These are phyloP conservation scores for Pandion haliaetus DNA, from an alignment of 2,113 vertebrate genomes.

Conservation along the genomic window DNA sequence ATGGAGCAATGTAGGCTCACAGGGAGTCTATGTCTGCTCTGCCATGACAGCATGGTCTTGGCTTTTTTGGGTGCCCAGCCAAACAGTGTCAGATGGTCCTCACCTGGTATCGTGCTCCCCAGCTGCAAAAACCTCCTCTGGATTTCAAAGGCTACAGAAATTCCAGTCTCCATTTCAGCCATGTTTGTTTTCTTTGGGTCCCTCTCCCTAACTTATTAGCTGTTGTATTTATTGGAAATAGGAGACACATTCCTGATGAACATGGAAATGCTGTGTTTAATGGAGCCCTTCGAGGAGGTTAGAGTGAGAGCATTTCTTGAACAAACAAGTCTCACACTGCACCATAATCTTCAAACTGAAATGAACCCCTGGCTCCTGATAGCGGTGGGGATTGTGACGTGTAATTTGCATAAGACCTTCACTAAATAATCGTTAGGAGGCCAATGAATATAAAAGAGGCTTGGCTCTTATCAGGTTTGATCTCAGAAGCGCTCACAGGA, in stretches of 20 bases:
- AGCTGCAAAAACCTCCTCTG: not conserved
- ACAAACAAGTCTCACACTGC: not conserved
- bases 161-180: not conserved
- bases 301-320: not conserved
- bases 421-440: not conserved
- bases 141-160: not conserved
- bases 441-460: not conserved
- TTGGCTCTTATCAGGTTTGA: not conserved
- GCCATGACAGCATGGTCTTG: not conserved
- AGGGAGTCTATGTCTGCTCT: not conserved
- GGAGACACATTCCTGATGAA: not conserved
- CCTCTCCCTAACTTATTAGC: not conserved
- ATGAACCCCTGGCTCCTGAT: not conserved
- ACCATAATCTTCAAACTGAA: not conserved
- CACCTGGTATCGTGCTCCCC: accelerated
- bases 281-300: not conserved
- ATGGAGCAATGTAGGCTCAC: not conserved
- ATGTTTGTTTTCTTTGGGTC: constrained; percentile 28
- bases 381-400: not conserved
- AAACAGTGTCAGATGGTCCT: not conserved
- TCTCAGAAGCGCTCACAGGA: not conserved
- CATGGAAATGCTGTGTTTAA: not conserved
- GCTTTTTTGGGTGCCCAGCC: accelerated
- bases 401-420: constrained; percentile 53
- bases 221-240: constrained; percentile 38